Conservation (phyloP, 2,888 invertebrate species). For the Agrotis clavis region DNA sequence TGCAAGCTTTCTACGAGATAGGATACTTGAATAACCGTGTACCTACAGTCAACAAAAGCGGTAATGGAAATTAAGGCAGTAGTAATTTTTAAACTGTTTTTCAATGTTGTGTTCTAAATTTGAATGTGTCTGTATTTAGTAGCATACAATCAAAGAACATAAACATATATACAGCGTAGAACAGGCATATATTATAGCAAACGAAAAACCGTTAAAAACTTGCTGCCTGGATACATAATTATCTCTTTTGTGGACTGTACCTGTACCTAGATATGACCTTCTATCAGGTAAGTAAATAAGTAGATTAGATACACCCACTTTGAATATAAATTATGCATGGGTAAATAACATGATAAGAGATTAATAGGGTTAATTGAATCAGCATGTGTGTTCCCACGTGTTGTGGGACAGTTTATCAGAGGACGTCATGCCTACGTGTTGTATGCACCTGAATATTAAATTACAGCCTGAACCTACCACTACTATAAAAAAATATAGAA, state of each 20-base stretch:
- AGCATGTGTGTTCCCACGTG: conserved; percentile 14
- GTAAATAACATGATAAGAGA: conserved; percentile 35
- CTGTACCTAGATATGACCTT: background rate
- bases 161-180: too few species aligned
- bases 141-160: too few species aligned
- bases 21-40: conserved; percentile 6
- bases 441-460: conserved; percentile 1
- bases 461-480: background rate
- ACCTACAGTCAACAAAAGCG: too few species aligned
- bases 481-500: too few species aligned
- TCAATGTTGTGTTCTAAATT: too few species aligned
- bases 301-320: conserved; percentile 50
- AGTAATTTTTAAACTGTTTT: too few species aligned
- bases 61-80: too few species aligned
- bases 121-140: too few species aligned
- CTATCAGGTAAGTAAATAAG: conserved; percentile 10
- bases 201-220: too few species aligned
- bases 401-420: background rate
- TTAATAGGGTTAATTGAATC: conserved; percentile 45
- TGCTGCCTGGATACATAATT: too few species aligned
- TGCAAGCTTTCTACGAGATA: conserved; percentile 32
- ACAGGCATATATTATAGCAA: too few species aligned
- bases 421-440: background rate
- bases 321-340: background rate
- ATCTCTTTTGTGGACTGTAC: too few species aligned